Percentiles rank a stretch among this genome's conserved stretches.
Evolutionary conservation across 1,140 invertebrate genomes (phyloP).

Genomic region (Chironomus striatipennis): DNA sequence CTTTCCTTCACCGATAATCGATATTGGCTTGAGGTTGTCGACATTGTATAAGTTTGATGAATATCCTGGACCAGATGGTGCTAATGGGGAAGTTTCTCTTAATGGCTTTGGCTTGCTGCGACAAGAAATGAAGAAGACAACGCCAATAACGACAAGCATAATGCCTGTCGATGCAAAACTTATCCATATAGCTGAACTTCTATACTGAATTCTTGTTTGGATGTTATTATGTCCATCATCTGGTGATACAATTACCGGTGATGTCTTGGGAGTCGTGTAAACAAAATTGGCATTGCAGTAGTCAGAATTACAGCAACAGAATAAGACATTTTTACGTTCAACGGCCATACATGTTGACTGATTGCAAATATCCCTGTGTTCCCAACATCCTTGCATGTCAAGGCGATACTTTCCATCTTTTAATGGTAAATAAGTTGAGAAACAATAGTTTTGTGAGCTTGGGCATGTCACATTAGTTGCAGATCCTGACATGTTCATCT

Average conservation of each 20-base stretch:
- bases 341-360: background rate
- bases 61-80: slow-evolving; percentile 41
- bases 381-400: background rate
- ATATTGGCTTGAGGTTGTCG: slow-evolving; percentile 52
- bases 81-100: slow-evolving; percentile 37
- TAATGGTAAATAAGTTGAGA: background rate
- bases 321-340: background rate
- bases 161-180: slow-evolving; percentile 27
- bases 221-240: background rate
- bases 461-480: background rate
- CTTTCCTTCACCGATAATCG: slow-evolving; percentile 48
- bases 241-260: background rate
- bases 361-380: background rate
- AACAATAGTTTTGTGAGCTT: background rate
- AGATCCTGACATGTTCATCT: background rate
- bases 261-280: background rate
- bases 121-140: slow-evolving; percentile 34
- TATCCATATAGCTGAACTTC: slow-evolving; percentile 20
- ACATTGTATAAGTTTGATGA: slow-evolving; percentile 49
- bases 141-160: slow-evolving; percentile 28
- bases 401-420: background rate
- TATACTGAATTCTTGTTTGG: background rate
- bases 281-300: background rate
- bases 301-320: background rate
- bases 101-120: slow-evolving; percentile 28